Conservation (phyloP, 2,797 vertebrate genomes). For the Artibeus lituratus region DNA sequence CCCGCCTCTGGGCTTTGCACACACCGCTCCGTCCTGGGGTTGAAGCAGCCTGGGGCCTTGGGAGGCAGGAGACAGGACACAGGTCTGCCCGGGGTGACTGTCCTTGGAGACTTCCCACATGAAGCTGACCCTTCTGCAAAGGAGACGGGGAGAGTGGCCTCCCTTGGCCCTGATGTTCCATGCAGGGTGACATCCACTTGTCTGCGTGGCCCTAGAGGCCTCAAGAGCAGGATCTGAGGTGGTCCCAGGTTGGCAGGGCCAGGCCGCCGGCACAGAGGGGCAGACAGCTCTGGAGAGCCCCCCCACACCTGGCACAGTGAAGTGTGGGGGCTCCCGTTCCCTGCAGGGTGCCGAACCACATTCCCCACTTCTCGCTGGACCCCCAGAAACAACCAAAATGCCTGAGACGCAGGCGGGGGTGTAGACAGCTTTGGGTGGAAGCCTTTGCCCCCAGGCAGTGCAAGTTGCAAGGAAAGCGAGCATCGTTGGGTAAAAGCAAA, state of each 20-base stretch:
- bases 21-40: fast-evolving
- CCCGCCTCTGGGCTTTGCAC: neutral
- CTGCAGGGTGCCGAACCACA: fast-evolving
- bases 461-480: neutral
- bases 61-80: neutral
- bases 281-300: neutral
- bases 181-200: neutral
- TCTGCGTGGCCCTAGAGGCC: neutral
- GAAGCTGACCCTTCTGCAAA: fast-evolving
- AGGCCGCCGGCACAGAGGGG: neutral
- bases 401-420: fast-evolving
- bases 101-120: neutral
- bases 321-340: neutral
- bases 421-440: neutral
- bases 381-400: neutral
- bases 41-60: fast-evolving
- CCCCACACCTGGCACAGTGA: neutral
- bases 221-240: neutral
- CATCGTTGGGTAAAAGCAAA: neutral
- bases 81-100: neutral
- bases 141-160: fast-evolving
- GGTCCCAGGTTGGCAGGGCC: neutral
- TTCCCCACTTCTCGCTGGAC: neutral
- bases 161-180: fast-evolving
- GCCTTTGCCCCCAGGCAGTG: fast-evolving